Conservation (phyloP, 2,888 invertebrate genomes). For the Saturnia japonica region DNA sequence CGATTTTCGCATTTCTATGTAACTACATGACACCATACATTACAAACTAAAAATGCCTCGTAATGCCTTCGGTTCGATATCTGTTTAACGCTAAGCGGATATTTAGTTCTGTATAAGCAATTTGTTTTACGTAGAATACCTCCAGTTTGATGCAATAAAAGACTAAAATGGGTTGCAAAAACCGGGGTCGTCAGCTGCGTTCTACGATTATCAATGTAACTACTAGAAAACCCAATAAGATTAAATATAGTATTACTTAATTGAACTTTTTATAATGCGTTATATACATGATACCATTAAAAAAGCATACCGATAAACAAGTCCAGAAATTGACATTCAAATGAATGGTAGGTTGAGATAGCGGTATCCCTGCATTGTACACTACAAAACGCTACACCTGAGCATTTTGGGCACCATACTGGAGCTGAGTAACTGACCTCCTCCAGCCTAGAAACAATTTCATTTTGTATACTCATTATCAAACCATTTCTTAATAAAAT, state of each 20-base stretch:
- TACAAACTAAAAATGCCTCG: too few species aligned
- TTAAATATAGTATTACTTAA: too few species aligned
- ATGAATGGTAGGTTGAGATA: slow-evolving; percentile 85
- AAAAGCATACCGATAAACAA: slow-evolving; percentile 88
- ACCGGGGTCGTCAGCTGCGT: not conserved
- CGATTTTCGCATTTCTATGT: too few species aligned
- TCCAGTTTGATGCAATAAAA: not conserved
- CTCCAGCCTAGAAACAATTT: slow-evolving; percentile 48
- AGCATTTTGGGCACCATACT: slow-evolving; percentile 87
- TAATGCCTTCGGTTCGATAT: too few species aligned
- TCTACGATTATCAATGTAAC: not conserved
- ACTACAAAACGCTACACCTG: slow-evolving; percentile 89
- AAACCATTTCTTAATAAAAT: not conserved
- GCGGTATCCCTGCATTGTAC: slow-evolving; percentile 85
- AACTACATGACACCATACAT: too few species aligned
- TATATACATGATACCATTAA: too few species aligned
- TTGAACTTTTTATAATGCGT: too few species aligned
- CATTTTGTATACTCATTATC: not conserved
- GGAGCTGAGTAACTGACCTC: slow-evolving; percentile 76
- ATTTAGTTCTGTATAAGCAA: too few species aligned
- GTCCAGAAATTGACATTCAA: slow-evolving; percentile 89
- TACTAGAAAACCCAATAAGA: not conserved
- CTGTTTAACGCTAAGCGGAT: too few species aligned
- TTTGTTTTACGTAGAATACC: not conserved
- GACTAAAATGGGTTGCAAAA: not conserved